Conservation (phyloP, 1,140 invertebrate genomes). For the Saxidomus purpurata region DNA sequence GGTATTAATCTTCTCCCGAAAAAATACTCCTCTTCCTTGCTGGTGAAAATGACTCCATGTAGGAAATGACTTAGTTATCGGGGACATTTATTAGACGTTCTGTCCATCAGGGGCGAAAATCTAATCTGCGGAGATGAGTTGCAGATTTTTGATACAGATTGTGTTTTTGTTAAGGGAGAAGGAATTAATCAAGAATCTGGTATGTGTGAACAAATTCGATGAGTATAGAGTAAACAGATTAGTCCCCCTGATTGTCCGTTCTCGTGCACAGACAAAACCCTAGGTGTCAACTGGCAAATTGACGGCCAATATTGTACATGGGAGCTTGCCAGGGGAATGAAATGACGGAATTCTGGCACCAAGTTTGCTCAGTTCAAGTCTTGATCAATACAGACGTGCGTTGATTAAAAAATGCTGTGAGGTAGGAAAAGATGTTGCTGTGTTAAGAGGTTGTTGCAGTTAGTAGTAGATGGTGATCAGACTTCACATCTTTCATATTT, state of each 20-base stretch:
- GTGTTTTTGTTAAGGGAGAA: conserved; percentile 17
- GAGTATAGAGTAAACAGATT: conserved; percentile 51
- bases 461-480: too few species aligned
- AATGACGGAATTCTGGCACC: neutral
- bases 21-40: neutral
- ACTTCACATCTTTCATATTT: too few species aligned
- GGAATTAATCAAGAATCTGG: conserved; percentile 49
- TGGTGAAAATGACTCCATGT: neutral
- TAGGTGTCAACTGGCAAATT: neutral
- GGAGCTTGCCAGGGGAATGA: too few species aligned
- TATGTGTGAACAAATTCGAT: conserved; percentile 40
- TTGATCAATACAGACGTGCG: too few species aligned
- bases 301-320: neutral
- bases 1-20: neutral
- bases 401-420: too few species aligned
- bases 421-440: too few species aligned
- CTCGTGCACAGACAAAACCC: neutral
- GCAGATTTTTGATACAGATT: conserved; percentile 40
- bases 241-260: conserved; percentile 14
- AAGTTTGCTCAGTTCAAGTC: neutral
- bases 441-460: too few species aligned
- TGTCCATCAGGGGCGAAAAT: neutral
- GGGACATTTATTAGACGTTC: neutral
- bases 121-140: conserved; percentile 39
- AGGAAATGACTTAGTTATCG: neutral